Evolutionary conservation across 2,113 vertebrate species (phyloP).

Genomic region (Myrmecobius fasciatus): DNA sequence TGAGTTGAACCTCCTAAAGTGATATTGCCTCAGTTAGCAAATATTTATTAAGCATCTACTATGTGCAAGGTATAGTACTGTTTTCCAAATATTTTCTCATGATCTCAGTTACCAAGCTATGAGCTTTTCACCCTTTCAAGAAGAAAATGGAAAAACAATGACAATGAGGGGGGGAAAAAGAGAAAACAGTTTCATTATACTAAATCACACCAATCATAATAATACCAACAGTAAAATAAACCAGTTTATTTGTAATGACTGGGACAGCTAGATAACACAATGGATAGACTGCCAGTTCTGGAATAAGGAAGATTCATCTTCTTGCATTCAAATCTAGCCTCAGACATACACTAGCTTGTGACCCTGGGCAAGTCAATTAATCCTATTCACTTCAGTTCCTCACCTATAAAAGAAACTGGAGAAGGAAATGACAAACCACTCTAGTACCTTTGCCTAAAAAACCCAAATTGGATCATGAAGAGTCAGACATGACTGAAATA

Average conservation of each 20-base stretch:
- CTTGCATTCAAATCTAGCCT: too few species aligned
- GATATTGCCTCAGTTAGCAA: background rate
- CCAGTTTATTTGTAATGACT: constrained; percentile 36
- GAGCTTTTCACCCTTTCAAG: background rate
- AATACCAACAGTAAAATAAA: background rate
- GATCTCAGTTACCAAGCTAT: fast-evolving
- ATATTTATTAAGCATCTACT: background rate
- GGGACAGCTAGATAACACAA: background rate
- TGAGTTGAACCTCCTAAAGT: background rate
- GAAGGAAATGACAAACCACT: background rate
- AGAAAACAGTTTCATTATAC: constrained; percentile 61
- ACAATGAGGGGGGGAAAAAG: background rate
- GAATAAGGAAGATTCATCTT: too few species aligned
- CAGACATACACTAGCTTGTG: too few species aligned
- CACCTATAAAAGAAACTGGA: background rate
- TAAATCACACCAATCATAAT: constrained; percentile 69
- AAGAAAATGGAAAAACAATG: constrained; percentile 63
- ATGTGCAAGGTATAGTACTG: background rate
- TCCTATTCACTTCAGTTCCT: background rate
- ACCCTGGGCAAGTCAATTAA: background rate
- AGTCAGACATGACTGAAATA: background rate
- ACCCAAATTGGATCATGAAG: background rate
- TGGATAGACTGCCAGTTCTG: background rate
- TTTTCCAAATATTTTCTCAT: background rate
- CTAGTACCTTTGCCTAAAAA: background rate